Evolutionary conservation across 2,113 vertebrate genomes (phyloP).

Genomic region (Gulo gulo): DNA sequence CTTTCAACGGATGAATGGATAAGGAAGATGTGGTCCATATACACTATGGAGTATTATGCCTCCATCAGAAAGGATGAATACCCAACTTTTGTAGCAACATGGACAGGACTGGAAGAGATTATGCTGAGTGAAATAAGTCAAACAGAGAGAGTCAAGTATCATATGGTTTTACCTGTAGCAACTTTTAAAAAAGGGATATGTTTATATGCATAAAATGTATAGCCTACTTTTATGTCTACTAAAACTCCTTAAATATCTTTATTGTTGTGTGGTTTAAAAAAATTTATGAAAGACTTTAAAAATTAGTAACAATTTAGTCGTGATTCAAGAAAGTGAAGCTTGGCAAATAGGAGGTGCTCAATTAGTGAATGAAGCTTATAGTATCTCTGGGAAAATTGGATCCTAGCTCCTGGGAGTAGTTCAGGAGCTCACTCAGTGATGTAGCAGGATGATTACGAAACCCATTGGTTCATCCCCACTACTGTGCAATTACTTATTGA

Average conservation of each 20-base stretch:
- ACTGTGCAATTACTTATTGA: neutral
- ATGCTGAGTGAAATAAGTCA: too few relatives aligned
- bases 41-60: too few relatives aligned
- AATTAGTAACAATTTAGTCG: neutral
- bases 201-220: neutral
- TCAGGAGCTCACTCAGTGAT: neutral
- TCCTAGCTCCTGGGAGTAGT: neutral
- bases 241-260: neutral
- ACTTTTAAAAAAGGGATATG: neutral
- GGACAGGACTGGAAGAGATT: too few relatives aligned
- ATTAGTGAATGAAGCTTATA: neutral
- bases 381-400: neutral
- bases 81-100: too few relatives aligned
- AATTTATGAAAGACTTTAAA: neutral
- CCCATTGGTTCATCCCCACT: neutral
- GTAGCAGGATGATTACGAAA: neutral
- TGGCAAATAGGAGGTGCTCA: neutral
- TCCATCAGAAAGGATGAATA: too few relatives aligned
- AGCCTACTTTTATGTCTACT: conserved; percentile 3
- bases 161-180: neutral
- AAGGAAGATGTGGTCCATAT: too few relatives aligned
- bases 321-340: neutral
- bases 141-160: too few relatives aligned
- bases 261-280: neutral
- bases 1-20: too few relatives aligned